These are phyloP conservation scores for Antigone vipio DNA, from an alignment of 2,113 vertebrate species.

Conservation along the genomic window DNA sequence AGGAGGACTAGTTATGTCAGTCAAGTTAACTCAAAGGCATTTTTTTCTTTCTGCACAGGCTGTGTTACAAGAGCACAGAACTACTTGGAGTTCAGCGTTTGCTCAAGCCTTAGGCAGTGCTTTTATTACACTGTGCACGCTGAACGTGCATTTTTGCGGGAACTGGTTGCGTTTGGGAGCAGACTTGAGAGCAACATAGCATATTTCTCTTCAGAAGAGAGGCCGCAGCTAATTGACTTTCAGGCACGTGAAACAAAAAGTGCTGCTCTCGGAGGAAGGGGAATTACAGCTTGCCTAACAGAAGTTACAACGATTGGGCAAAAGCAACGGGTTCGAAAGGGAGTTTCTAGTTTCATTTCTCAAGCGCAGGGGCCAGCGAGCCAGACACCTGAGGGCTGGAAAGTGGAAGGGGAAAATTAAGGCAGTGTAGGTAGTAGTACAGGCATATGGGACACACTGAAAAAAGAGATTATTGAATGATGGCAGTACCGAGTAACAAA, in stretches of 20 bases:
- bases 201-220: background rate
- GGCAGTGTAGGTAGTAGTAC: background rate
- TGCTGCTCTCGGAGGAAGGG: background rate
- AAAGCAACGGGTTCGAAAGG: background rate
- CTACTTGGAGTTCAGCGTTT: background rate
- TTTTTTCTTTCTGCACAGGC: background rate
- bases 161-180: background rate
- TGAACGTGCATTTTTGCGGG: background rate
- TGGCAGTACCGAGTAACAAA: background rate
- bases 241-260: background rate
- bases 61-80: background rate
- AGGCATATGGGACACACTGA: background rate
- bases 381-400: background rate
- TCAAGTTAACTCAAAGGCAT: background rate
- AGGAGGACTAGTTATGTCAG: background rate
- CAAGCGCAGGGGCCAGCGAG: background rate
- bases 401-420: background rate
- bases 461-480: background rate
- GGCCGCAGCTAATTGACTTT: background rate
- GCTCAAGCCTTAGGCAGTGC: background rate
- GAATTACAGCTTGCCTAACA: background rate
- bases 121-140: fast-evolving
- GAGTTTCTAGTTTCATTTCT: background rate
- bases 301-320: background rate
- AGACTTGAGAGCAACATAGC: background rate